phyloP scores from a whole-genome alignment of 2,888 invertebrate species.

The Brachypterus glaber region DNA sequence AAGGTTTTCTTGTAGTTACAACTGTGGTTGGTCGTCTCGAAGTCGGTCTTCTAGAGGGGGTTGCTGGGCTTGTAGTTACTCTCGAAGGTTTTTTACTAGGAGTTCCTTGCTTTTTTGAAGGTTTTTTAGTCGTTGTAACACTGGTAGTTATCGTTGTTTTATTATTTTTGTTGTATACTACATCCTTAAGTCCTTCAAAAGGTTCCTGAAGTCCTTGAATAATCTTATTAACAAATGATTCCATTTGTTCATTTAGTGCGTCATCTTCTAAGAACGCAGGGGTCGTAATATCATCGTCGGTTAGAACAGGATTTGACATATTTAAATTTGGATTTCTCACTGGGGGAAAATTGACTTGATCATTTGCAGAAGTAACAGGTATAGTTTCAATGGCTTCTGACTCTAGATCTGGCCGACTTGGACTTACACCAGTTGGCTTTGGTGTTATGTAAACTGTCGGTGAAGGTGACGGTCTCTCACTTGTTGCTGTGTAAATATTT shows the following conservation, averaged over 20 bases:
- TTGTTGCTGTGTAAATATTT: constrained; percentile 44
- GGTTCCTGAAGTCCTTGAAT: constrained; percentile 76
- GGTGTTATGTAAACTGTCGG: constrained; percentile 61
- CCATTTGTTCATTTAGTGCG: constrained; percentile 68
- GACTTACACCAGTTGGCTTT: constrained; percentile 46
- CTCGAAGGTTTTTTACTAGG: constrained; percentile 26
- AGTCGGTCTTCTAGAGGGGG: constrained; percentile 29
- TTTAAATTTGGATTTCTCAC: constrained; percentile 77
- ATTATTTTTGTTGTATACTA: constrained; percentile 54
- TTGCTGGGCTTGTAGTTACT: constrained; percentile 19
- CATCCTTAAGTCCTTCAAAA: constrained; percentile 69
- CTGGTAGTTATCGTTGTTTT: constrained; percentile 30
- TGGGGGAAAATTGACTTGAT: constrained; percentile 72
- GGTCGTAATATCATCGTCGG: constrained; percentile 61
- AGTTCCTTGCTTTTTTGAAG: constrained; percentile 31
- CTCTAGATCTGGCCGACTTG: constrained; percentile 26
- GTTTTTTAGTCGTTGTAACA: constrained; percentile 35
- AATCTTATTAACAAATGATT: constrained; percentile 72
- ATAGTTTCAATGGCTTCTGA: constrained; percentile 42
- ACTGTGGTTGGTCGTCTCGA: constrained; percentile 25
- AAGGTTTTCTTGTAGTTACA: constrained; percentile 32
- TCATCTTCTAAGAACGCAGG: constrained; percentile 70
- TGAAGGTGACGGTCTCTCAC: constrained; percentile 50
- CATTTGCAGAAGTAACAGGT: constrained; percentile 54
- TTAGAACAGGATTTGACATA: constrained; percentile 50